Conservation (phyloP, 2,888 invertebrate species). For the Luperina testacea region DNA sequence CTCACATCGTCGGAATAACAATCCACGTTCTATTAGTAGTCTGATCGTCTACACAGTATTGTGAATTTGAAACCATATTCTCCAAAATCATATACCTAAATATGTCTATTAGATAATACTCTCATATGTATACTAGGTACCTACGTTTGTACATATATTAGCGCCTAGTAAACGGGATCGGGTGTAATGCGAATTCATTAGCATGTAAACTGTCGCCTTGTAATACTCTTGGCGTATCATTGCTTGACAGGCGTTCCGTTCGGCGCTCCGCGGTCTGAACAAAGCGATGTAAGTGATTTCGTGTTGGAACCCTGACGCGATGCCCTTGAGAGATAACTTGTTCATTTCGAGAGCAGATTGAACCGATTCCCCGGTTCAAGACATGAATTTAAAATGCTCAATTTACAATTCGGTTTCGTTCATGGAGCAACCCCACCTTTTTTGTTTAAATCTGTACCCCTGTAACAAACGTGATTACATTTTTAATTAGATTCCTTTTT, state of each 20-base stretch:
- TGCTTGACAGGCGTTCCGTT: conserved; percentile 59
- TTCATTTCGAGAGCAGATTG: conserved; percentile 75
- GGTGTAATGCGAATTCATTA: conserved; percentile 59
- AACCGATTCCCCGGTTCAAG: conserved; percentile 74
- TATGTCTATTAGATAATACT: not conserved
- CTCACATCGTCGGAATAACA: not conserved
- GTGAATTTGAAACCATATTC: conserved; percentile 6
- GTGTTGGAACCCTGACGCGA: conserved; percentile 72
- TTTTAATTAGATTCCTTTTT: conserved; percentile 74
- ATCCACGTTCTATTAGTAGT: not conserved
- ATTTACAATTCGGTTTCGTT: conserved; percentile 73
- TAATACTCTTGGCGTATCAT: conserved; percentile 59
- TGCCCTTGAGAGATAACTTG: conserved; percentile 76
- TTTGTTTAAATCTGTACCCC: conserved; percentile 68
- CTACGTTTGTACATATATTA: conserved; percentile 29
- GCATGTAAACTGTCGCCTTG: conserved; percentile 59
- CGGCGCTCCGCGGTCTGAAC: conserved; percentile 59
- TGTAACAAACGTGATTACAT: conserved; percentile 72
- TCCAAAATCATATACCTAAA: conserved; percentile 2
- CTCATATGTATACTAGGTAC: not conserved
- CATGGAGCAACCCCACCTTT: conserved; percentile 66
- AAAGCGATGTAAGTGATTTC: conserved; percentile 75
- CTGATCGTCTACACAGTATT: not conserved
- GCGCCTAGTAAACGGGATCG: conserved; percentile 34
- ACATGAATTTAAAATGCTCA: conserved; percentile 76